These are phyloP conservation scores for Calameuta idolon DNA, from an alignment of 2,888 invertebrate species.

Conservation along the genomic window DNA sequence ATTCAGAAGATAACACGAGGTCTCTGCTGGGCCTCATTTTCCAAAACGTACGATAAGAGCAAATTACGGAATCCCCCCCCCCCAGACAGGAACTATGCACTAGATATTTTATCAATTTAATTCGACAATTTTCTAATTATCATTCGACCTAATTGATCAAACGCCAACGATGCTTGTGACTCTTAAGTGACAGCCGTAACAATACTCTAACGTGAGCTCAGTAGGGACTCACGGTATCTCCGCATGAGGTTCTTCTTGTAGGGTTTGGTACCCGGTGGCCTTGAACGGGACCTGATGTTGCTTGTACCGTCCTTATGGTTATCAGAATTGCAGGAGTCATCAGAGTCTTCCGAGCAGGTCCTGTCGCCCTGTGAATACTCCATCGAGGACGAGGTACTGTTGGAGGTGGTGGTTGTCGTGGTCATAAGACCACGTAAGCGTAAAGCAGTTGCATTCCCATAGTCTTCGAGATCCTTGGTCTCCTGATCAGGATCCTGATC, in stretches of 20 bases:
- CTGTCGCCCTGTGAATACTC: constrained; percentile 65
- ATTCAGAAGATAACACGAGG: no score
- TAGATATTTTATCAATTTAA: no score
- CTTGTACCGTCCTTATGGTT: constrained; percentile 72
- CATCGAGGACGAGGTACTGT: constrained; percentile 52
- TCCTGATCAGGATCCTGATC: constrained; percentile 57
- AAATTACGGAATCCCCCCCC: no score
- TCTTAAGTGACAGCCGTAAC: no score
- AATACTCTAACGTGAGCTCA: neutral
- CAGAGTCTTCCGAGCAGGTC: constrained; percentile 83
- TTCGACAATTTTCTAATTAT: no score
- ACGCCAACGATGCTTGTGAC: no score
- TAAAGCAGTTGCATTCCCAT: constrained; percentile 64
- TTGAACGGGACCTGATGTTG: constrained; percentile 67
- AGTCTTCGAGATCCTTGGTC: constrained; percentile 47
- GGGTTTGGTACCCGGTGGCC: constrained; percentile 69
- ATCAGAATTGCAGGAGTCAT: constrained; percentile 80
- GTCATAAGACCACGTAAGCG: constrained; percentile 41
- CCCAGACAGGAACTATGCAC: no score
- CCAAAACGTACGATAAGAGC: no score
- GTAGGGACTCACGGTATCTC: constrained; percentile 87
- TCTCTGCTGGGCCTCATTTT: no score
- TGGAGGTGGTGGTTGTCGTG: constrained; percentile 26
- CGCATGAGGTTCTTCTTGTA: constrained; percentile 95
- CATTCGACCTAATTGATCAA: no score